phyloP scores from a whole-genome alignment of 2,888 invertebrate species.

The Micropterix aruncella region DNA sequence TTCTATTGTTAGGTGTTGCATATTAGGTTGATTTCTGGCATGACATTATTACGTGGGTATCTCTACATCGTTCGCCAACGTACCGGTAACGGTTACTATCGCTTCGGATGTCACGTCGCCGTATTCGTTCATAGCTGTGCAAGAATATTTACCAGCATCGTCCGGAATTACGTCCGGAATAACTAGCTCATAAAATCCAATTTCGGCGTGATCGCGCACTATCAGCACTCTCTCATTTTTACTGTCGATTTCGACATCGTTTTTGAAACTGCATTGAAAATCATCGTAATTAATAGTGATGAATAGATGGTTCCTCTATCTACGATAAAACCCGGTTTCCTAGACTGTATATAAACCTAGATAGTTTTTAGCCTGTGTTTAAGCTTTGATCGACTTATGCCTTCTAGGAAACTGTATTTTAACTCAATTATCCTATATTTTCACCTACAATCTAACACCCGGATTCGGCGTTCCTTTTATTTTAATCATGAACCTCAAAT shows the following conservation, averaged over 20 bases:
- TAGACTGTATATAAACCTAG: no score
- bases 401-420: conserved; percentile 1
- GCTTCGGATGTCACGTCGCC: conserved; percentile 68
- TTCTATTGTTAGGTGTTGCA: no score
- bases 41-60: background rate
- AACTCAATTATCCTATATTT: background rate
- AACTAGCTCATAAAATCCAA: conserved; percentile 77
- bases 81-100: conserved; percentile 64
- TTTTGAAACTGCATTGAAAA: conserved; percentile 54
- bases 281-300: no score
- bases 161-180: conserved; percentile 63
- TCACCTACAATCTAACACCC: conserved; percentile 76
- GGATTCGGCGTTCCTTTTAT: conserved; percentile 83
- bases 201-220: conserved; percentile 58
- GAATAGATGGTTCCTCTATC: no score
- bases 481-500: conserved; percentile 77
- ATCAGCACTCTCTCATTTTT: conserved; percentile 55
- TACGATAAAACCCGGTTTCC: no score
- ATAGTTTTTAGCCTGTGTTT: no score
- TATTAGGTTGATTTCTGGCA: no score
- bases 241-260: conserved; percentile 56
- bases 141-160: conserved; percentile 78
- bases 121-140: conserved; percentile 68
- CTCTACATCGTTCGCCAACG: conserved; percentile 11
- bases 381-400: no score